Evolutionary conservation across 2,888 invertebrate genomes (phyloP), one percentile per base, ranked within the genome.

Genomic region (Apeira syringaria): DNA sequence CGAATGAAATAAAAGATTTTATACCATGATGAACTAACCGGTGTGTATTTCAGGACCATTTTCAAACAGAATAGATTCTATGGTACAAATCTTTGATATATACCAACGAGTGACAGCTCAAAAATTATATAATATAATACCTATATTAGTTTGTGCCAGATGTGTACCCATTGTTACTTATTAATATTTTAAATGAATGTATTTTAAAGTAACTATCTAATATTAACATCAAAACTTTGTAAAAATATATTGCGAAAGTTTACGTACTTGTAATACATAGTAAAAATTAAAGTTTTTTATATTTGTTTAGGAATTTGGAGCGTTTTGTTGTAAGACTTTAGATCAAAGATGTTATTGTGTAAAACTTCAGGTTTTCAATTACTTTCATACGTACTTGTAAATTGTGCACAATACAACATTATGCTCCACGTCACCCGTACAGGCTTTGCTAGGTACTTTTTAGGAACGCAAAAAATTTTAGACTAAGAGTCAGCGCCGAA

Each of bases 141-240:
- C 7, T 7, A 20, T 9, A 24, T 9, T 3, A 32, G 25, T 44
- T 33, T 34, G 78, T 76, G 78, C 76, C 79, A 76, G 72, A 71
- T 62, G 53, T 64, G 59, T 66, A 50, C 53, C 62, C 50, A 71
- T 71, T 76, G 79, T 79, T 78, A 74, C 71, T 76, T 68, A 72
- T 47, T 53, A 63, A 64, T 67, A 59, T 61, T 13, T 39, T 32
- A 38, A 17, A 59, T 59, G 58, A 61, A 51, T 57, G 54, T 63
- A 62, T 63, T 61, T 55, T 49, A 50, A 33, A 49, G 31, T 45
- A 49, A 44, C 15, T 45, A 49, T 42, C 15, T 11, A 26, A 43
- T 37, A 30, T 24, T 22, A n/a, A 36, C 17, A 42, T 31, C 20
- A 9, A 36, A 48, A 42, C 37, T 47, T 45, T 50, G 56, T 56